phyloP scores from a whole-genome alignment of 2,797 vertebrate species.

The Lindbergichthys nudifrons region DNA sequence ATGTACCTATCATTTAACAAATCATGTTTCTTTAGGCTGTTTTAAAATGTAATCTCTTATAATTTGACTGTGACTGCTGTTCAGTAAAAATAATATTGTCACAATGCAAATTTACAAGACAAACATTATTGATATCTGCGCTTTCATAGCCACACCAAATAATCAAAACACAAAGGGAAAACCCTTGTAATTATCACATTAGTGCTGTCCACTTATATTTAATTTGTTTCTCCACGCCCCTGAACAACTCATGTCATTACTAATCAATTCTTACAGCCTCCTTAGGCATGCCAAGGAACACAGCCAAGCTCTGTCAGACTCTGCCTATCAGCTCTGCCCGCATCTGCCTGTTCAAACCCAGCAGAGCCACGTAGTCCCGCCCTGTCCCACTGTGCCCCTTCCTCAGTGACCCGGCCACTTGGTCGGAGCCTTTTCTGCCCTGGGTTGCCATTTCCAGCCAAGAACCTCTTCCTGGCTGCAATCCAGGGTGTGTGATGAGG shows the following conservation, averaged over 20 bases:
- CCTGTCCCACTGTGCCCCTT: slow-evolving; percentile 47
- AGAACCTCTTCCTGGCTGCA: slow-evolving; percentile 40
- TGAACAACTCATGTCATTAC: slow-evolving; percentile 53
- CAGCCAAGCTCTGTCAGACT: slow-evolving; percentile 38
- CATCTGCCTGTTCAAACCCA: slow-evolving; percentile 33
- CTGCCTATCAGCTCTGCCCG: slow-evolving; percentile 11
- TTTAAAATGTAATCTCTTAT: neutral
- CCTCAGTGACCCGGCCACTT: slow-evolving; percentile 52
- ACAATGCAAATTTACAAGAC: neutral
- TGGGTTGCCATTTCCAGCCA: slow-evolving; percentile 42
- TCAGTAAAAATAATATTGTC: neutral
- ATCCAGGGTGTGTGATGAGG: slow-evolving; percentile 37
- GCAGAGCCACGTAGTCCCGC: slow-evolving; percentile 28
- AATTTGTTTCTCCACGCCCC: slow-evolving; percentile 40
- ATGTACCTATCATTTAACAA: neutral
- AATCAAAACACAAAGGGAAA: neutral
- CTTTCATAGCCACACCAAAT: neutral
- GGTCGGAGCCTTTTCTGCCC: slow-evolving; percentile 34
- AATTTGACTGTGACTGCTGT: neutral
- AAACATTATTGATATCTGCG: neutral
- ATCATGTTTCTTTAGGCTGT: neutral
- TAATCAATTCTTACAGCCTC: slow-evolving; percentile 62
- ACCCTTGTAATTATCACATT: slow-evolving; percentile 37
- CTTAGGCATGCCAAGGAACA: slow-evolving; percentile 45
- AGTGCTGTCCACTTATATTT: slow-evolving; percentile 49